Percentiles rank a stretch among this genome's conserved stretches.
Evolutionary conservation across 2,113 vertebrate species (phyloP).

Genomic region (Rhinoderma darwinii): DNA sequence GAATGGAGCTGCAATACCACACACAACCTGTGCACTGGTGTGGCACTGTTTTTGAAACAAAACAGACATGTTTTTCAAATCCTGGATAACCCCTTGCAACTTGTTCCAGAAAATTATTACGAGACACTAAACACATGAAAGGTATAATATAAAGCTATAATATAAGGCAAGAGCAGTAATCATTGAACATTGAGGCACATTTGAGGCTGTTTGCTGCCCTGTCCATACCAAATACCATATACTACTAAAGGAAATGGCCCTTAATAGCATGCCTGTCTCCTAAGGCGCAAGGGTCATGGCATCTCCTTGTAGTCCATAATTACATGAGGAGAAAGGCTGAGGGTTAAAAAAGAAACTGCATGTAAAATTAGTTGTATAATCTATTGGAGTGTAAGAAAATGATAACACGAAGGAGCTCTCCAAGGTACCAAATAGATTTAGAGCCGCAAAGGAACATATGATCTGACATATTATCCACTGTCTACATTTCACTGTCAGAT

Average conservation of each 20-base stretch:
- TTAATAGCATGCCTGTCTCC: background rate
- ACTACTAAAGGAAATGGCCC: background rate
- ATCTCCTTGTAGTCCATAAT: background rate
- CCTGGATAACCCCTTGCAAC: too few species aligned
- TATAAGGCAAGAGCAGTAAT: too few species aligned
- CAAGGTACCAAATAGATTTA: conserved; percentile 30
- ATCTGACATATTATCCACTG: conserved; percentile 31
- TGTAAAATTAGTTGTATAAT: background rate
- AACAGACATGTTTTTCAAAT: too few species aligned
- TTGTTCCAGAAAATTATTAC: too few species aligned
- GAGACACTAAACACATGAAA: too few species aligned
- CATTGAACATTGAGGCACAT: background rate
- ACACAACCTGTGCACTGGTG: too few species aligned
- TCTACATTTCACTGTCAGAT: conserved; percentile 22
- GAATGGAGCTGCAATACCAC: too few species aligned
- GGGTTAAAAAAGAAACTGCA: background rate
- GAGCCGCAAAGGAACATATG: conserved; percentile 1
- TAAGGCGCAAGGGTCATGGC: background rate
- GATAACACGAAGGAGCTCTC: conserved; percentile 25
- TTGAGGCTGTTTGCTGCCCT: too few species aligned
- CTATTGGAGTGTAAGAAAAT: background rate
- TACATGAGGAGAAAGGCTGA: background rate
- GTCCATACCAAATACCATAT: too few species aligned
- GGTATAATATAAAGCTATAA: too few species aligned
- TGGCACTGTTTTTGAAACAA: too few species aligned